Conservation (phyloP, 2,888 invertebrate species). For the Euclidia mi region DNA sequence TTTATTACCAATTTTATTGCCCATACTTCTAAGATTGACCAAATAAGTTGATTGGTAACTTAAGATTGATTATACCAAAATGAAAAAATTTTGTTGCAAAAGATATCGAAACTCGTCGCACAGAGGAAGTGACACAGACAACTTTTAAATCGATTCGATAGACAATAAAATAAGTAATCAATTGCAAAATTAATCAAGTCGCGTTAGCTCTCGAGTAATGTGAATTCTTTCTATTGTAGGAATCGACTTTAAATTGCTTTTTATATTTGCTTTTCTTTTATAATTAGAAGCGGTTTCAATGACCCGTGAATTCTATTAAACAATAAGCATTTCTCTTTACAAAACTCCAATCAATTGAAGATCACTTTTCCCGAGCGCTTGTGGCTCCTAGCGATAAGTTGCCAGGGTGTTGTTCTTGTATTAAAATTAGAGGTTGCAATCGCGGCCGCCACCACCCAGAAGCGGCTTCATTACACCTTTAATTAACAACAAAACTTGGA, state of each 20-base stretch:
- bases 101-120: constrained; percentile 21
- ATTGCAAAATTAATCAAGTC: constrained; percentile 31
- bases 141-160: constrained; percentile 23
- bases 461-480: constrained; percentile 65
- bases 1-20: too few relatives aligned
- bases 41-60: too few relatives aligned
- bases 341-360: constrained; percentile 44
- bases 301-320: constrained; percentile 29
- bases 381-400: constrained; percentile 32
- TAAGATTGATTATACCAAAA: too few relatives aligned
- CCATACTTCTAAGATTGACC: too few relatives aligned
- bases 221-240: constrained; percentile 11
- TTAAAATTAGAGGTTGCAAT: constrained; percentile 66
- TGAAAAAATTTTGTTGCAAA: too few relatives aligned
- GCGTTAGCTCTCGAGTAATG: constrained; percentile 10
- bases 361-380: constrained; percentile 39
- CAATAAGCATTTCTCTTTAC: constrained; percentile 37
- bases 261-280: constrained; percentile 19
- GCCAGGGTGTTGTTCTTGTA: constrained; percentile 46
- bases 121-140: constrained; percentile 33
- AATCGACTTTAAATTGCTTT: constrained; percentile 4
- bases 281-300: constrained; percentile 34
- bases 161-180: constrained; percentile 36
- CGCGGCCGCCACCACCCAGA: constrained; percentile 54
- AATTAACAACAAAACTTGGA: constrained; percentile 77